Conservation (phyloP, 1,140 invertebrate genomes). For the Diploscapter pachys region DNA sequence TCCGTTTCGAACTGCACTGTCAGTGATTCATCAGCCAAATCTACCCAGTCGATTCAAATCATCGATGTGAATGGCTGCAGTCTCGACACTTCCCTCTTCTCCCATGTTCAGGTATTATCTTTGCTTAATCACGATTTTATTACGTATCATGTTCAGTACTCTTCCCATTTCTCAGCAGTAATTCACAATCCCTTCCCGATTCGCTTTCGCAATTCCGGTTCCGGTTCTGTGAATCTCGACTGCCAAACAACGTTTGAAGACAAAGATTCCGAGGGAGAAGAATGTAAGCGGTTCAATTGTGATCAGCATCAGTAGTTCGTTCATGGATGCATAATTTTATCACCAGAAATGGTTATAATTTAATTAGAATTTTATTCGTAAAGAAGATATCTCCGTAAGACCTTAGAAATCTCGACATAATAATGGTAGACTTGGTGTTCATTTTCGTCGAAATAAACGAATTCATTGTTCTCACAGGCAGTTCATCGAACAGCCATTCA, state of each 20-base stretch:
- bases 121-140: background rate
- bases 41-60: slow-evolving; percentile 26
- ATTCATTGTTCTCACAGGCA: background rate
- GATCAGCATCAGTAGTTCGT: slow-evolving; percentile 9
- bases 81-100: slow-evolving; percentile 28
- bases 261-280: slow-evolving; percentile 17
- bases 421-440: background rate
- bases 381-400: background rate
- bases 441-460: background rate
- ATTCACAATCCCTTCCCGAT: slow-evolving; percentile 40
- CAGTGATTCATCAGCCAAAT: slow-evolving; percentile 21
- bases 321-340: background rate
- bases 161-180: slow-evolving; percentile 36
- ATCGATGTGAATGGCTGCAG: slow-evolving; percentile 37
- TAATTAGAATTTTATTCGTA: slow-evolving; percentile 1
- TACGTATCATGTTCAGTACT: slow-evolving; percentile 28
- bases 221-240: slow-evolving; percentile 26
- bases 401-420: background rate
- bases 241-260: slow-evolving; percentile 31
- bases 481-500: too few species aligned
- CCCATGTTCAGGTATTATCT: slow-evolving; percentile 25
- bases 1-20: slow-evolving; percentile 38
- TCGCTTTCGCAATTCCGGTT: slow-evolving; percentile 33
- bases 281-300: slow-evolving; percentile 32
- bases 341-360: background rate